Percentiles rank a stretch among this genome's conserved stretches.
Conservation (phyloP, 2,113 vertebrate species). For the Phaetusa simplex region DNA sequence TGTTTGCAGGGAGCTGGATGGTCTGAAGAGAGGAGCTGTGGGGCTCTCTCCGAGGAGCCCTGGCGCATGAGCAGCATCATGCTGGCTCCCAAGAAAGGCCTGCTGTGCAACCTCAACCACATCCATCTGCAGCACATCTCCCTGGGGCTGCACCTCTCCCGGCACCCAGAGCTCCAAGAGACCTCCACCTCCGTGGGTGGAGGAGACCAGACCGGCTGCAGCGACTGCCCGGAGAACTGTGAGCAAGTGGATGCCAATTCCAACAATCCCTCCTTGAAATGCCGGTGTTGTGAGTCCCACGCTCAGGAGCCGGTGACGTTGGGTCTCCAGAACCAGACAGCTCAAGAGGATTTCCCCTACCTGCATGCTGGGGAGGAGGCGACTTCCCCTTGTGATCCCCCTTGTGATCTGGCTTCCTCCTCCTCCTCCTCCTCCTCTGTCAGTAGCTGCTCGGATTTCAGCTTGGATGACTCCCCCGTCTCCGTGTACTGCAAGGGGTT, state of each 20-base stretch:
- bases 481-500: conserved; percentile 78
- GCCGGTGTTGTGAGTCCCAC: conserved; percentile 86
- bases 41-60: not conserved
- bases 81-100: conserved; percentile 76
- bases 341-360: not conserved
- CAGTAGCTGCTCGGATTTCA: conserved; percentile 93
- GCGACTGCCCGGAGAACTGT: not conserved
- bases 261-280: conserved; percentile 88
- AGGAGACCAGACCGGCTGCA: conserved; percentile 50
- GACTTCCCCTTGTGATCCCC: conserved; percentile 83
- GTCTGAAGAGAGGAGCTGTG: not conserved
- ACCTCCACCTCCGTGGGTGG: conserved; percentile 57
- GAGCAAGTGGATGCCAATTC: conserved; percentile 88
- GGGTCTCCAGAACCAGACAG: conserved; percentile 15
- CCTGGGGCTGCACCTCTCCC: conserved; percentile 76
- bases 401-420: conserved; percentile 80
- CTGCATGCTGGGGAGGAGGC: conserved; percentile 75
- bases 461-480: conserved; percentile 84
- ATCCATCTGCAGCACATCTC: conserved; percentile 81
- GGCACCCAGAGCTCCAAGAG: conserved; percentile 69
- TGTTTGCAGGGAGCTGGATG: conserved; percentile 7
- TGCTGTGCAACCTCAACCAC: conserved; percentile 81
- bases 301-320: conserved; percentile 48
- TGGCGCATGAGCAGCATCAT: conserved; percentile 27
- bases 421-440: conserved; percentile 83